These are phyloP conservation scores for Drosophila colorata DNA, from an alignment of 2,888 invertebrate species.

Conservation along the genomic window DNA sequence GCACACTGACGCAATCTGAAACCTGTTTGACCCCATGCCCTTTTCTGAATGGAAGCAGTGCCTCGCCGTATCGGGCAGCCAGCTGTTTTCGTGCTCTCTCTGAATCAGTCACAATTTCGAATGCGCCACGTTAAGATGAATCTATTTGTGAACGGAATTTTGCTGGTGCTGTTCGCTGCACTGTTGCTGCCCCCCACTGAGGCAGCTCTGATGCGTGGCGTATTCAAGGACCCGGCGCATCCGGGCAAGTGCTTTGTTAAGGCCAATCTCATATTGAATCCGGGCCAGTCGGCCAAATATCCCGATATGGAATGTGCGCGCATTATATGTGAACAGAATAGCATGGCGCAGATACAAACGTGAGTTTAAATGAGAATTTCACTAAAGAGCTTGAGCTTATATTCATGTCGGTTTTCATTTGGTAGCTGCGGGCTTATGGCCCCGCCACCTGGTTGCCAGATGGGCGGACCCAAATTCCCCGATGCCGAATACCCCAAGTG, in stretches of 20 bases:
- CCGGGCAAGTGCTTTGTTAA: constrained; percentile 69
- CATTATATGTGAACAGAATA: constrained; percentile 40
- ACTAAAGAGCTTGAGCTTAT: not conserved
- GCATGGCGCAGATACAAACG: constrained; percentile 53
- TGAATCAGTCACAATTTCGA: constrained; percentile 32
- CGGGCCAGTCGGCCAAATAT: constrained; percentile 34
- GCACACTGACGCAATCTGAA: constrained; percentile 15
- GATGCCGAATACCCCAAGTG: constrained; percentile 59
- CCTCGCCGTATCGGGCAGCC: not conserved
- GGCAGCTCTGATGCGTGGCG: constrained; percentile 42
- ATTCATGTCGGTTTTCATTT: not conserved
- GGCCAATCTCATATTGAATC: constrained; percentile 35
- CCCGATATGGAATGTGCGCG: constrained; percentile 46
- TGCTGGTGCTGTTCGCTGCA: constrained; percentile 17
- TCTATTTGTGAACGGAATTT: constrained; percentile 32
- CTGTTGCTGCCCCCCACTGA: constrained; percentile 24
- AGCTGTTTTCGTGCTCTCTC: constrained; percentile 1
- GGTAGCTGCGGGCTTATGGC: constrained; percentile 54
- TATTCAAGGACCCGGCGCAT: constrained; percentile 47
- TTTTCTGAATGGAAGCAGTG: not conserved
- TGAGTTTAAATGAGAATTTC: constrained; percentile 22
- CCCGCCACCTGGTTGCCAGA: constrained; percentile 24
- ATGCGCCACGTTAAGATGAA: constrained; percentile 38
- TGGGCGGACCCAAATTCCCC: constrained; percentile 45
- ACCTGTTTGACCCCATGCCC: constrained; percentile 22